phyloP scores from a whole-genome alignment of 2,888 invertebrate species.

The Parelbella ahira region DNA sequence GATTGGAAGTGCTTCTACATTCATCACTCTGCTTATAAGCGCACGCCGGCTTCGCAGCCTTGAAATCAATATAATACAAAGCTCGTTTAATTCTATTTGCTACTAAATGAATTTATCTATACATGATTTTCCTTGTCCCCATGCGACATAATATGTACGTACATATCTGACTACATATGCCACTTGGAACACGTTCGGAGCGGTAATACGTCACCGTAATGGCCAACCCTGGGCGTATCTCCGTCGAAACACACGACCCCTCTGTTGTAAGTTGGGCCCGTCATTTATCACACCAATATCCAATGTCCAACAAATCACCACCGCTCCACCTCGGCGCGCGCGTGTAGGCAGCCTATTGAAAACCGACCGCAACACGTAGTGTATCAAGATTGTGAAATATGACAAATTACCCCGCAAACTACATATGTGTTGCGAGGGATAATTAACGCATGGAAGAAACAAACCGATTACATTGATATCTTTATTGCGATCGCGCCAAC shows the following conservation, averaged over 20 bases:
- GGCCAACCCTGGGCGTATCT: slow-evolving; percentile 32
- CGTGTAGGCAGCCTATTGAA: slow-evolving; percentile 29
- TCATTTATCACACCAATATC: slow-evolving; percentile 43
- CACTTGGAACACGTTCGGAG: slow-evolving; percentile 8
- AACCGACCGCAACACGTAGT: slow-evolving; percentile 27
- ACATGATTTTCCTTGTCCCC: neutral
- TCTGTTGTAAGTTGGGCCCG: slow-evolving; percentile 18
- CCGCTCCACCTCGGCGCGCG: no score
- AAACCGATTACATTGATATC: slow-evolving; percentile 54
- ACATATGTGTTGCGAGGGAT: no score
- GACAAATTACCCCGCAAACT: slow-evolving; percentile 41
- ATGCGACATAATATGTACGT: no score
- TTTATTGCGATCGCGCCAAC: slow-evolving; percentile 69
- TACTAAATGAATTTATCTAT: neutral
- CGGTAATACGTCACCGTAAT: slow-evolving; percentile 29
- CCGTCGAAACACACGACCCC: slow-evolving; percentile 36
- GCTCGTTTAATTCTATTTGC: no score
- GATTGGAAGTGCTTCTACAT: no score
- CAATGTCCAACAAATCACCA: no score
- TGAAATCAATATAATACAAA: no score
- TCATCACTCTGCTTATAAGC: no score
- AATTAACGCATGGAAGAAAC: slow-evolving; percentile 50
- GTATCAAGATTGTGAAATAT: slow-evolving; percentile 37
- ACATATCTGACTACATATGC: slow-evolving; percentile 8
- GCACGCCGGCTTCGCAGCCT: no score